Percentiles rank a stretch among this genome's conserved stretches.
phyloP scores from a whole-genome alignment of 1,140 invertebrate species.

The Hetaerina americana region DNA sequence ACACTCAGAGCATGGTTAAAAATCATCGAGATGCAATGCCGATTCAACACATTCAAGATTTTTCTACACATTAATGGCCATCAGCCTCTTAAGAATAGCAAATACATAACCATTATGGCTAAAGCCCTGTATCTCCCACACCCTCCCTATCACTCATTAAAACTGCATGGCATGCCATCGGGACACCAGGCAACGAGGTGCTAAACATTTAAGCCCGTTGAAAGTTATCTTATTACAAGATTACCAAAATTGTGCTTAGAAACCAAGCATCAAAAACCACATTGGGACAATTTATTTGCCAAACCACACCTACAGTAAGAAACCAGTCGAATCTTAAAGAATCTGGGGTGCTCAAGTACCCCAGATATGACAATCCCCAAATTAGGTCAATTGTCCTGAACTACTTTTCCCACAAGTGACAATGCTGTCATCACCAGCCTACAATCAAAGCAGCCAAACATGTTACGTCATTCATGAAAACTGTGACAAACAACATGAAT shows the following conservation, averaged over 20 bases:
- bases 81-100: not conserved
- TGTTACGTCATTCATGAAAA: not conserved
- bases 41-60: not conserved
- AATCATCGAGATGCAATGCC: not conserved
- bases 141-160: not conserved
- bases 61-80: not conserved
- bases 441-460: not conserved
- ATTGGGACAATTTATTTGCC: not conserved
- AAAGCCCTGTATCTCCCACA: not conserved
- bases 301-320: not conserved
- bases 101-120: not conserved
- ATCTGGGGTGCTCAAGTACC: not conserved
- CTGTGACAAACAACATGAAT: not conserved
- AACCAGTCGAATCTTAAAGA: not conserved
- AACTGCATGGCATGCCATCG: not conserved
- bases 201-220: not conserved
- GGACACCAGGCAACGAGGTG: not conserved
- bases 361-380: not conserved
- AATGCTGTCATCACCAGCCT: not conserved
- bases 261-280: not conserved
- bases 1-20: not conserved
- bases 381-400: not conserved
- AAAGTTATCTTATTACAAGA: not conserved
- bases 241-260: not conserved
- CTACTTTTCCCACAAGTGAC: not conserved